These are phyloP conservation scores for Ageneiosus marmoratus DNA, from an alignment of 2,113 vertebrate species.

Conservation along the genomic window DNA sequence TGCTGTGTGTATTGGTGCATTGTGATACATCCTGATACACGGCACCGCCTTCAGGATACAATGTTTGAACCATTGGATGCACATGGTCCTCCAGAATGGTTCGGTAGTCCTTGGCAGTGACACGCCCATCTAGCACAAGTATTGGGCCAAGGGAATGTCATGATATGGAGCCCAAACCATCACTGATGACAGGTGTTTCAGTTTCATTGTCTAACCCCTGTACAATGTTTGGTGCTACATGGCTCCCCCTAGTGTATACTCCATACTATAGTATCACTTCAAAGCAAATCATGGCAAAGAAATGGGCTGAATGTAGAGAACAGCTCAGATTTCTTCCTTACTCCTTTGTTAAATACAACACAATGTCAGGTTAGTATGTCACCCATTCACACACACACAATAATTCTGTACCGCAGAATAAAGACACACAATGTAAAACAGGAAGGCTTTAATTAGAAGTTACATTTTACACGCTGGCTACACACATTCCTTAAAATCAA, in stretches of 20 bases:
- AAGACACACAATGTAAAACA: neutral
- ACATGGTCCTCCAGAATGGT: too few species aligned
- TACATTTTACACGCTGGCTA: slow-evolving; percentile 34
- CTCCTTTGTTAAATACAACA: neutral
- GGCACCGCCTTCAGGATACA: too few species aligned
- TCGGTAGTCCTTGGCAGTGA: too few species aligned
- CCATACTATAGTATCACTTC: neutral
- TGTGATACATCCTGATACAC: too few species aligned
- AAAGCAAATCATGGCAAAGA: neutral
- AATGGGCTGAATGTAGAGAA: neutral
- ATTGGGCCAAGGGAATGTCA: too few species aligned
- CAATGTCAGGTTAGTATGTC: neutral
- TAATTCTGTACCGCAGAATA: neutral
- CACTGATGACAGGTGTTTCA: too few species aligned
- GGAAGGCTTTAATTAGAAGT: slow-evolving; percentile 20
- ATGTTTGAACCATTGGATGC: too few species aligned
- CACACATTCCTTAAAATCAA: slow-evolving; percentile 1
- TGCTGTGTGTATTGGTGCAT: too few species aligned
- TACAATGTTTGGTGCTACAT: slow-evolving; percentile 34
- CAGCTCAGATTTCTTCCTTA: neutral
- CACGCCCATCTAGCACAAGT: too few species aligned
- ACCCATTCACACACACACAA: neutral
- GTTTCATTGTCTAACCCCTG: too few species aligned
- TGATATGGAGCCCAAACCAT: too few species aligned
- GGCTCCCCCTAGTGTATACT: slow-evolving; percentile 60